phyloP scores from a whole-genome alignment of 2,888 invertebrate species.

The Meteorus cinctellus region DNA sequence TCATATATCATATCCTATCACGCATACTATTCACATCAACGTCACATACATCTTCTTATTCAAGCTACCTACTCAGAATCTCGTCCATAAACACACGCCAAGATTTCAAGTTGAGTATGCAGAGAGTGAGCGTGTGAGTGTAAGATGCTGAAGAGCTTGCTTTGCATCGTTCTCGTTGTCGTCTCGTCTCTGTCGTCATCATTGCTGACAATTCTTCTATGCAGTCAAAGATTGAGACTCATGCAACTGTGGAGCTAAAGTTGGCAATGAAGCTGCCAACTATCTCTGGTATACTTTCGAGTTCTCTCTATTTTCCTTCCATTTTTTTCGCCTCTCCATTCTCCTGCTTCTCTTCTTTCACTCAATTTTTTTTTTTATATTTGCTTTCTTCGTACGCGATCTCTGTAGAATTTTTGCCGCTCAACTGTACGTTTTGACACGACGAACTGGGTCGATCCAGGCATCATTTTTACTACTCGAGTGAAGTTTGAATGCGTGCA shows the following conservation, averaged over 20 bases:
- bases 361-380: conserved; percentile 28
- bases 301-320: conserved; percentile 11
- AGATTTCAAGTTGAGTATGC: conserved; percentile 7
- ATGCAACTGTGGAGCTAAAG: conserved; percentile 28
- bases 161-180: not conserved
- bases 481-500: not conserved
- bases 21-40: conserved; percentile 9
- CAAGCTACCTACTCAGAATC: conserved; percentile 2
- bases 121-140: not conserved
- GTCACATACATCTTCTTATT: conserved; percentile 15
- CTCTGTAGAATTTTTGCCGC: not conserved
- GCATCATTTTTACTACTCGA: conserved; percentile 32
- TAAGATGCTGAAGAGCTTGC: not conserved
- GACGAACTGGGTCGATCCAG: conserved; percentile 30
- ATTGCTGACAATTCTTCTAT: not conserved
- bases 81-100: conserved; percentile 19
- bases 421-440: conserved; percentile 18
- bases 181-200: conserved; percentile 5
- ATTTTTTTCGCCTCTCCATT: conserved; percentile 20
- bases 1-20: not conserved
- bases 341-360: conserved; percentile 27
- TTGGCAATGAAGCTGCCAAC: conserved; percentile 39
- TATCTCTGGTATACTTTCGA: conserved; percentile 19
- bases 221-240: conserved; percentile 1
- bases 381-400: conserved; percentile 29